Base-by-base conservation (phyloP, 2,113 vertebrate genomes). In the Chloroceryle aenea region DNA sequence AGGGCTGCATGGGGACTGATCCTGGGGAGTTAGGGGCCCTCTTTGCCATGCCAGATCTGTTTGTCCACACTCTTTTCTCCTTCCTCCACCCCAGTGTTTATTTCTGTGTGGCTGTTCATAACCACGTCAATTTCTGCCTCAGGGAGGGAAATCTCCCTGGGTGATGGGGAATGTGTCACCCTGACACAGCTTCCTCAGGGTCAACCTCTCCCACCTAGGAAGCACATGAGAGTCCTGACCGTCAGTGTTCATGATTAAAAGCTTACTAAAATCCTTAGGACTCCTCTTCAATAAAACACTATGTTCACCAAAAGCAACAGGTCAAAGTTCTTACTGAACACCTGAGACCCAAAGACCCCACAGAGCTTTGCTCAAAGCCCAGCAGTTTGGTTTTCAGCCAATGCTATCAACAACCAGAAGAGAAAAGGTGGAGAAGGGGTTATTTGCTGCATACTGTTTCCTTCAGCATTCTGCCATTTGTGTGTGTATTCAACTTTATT, bases 71-170 rank as follows among this genome's bases (percentile, higher is more conserved):
- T 62, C 12, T 43, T 10, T 63, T 66, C 29, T 69, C 47, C n/a
- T 40, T 52, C 17, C 55, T 6, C 23, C 25, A 14, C 4, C 4
- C 27, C 11, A 20, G 8, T 9, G 3, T 50, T 83, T 67, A 40
- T 34, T 58, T 30, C 61, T 29, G 15, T 20, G 16, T 32, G 45
- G 9, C 32, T 66, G 6, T 40, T 63, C 21, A 12, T 21, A 61
- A 62, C 14, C 10, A 19, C 18, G 25, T 72, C 30, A 25, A 14
- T 53, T 7, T 12, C 16, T 1, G 1, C 15, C 11, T 30, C 1
- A 0, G 13, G 26, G 34, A 68, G 34, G 25, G 55, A 55, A 30
- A 42, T n/a, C 26, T 62, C 26, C 40, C 23, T 3, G 4, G 29
- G 26, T 45, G 45, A 45, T 36, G 26, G 34, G 12, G 29, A 66